phyloP scores from a whole-genome alignment of 1,140 invertebrate genomes.

The Monomorium pharaonis region DNA sequence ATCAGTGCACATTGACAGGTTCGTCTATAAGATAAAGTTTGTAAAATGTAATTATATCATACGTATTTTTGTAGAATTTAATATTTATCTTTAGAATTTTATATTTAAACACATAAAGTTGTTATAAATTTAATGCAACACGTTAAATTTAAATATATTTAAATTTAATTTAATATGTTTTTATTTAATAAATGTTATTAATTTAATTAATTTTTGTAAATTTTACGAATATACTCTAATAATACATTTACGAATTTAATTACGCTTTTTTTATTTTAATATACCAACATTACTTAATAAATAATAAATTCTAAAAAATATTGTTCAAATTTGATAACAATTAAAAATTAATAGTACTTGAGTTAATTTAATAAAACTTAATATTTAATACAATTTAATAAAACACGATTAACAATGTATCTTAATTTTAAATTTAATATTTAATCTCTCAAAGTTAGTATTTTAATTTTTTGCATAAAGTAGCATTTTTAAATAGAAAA shows the following conservation, averaged over 20 bases:
- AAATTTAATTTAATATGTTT: too few species aligned
- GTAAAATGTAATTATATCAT: neutral
- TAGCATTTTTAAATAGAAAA: neutral
- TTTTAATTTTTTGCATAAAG: neutral
- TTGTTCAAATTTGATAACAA: neutral
- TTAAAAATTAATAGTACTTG: neutral
- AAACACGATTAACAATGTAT: neutral
- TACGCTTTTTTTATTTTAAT: neutral
- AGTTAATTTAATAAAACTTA: too few species aligned
- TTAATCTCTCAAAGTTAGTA: neutral
- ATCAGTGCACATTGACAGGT: neutral
- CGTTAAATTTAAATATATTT: neutral
- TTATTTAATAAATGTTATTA: neutral
- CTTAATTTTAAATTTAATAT: neutral
- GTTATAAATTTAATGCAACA: neutral
- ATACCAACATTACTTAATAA: neutral
- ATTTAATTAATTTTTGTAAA: neutral
- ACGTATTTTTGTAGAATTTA: neutral
- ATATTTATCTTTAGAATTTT: neutral
- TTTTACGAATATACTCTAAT: neutral
- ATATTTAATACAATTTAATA: constrained; percentile 8
- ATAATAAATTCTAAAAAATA: neutral
- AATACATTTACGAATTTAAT: neutral
- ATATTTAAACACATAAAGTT: neutral
- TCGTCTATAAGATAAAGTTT: neutral